Conservation (phyloP, 2,113 vertebrate species). For the Hemicordylus capensis region DNA sequence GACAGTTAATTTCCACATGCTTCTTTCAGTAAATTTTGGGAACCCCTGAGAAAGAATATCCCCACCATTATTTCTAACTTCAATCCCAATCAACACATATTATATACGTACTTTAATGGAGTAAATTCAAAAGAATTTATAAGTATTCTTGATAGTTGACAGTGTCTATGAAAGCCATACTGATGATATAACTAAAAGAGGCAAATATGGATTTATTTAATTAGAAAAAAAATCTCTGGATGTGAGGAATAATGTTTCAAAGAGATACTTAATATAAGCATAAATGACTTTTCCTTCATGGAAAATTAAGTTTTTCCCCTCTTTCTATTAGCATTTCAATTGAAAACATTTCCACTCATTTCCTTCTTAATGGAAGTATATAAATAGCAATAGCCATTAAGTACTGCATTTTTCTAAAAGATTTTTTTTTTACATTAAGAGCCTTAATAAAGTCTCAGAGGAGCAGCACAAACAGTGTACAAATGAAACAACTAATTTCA, state of each 20-base stretch:
- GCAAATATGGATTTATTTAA: conserved; percentile 48
- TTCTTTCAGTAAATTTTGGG: conserved; percentile 7
- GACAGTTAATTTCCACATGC: background rate
- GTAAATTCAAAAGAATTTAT: conserved; percentile 35
- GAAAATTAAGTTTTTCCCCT: conserved; percentile 30
- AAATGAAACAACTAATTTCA: conserved; percentile 21
- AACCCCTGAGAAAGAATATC: conserved; percentile 19
- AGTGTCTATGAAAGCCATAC: conserved; percentile 44
- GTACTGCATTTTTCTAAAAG: background rate
- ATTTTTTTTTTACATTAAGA: conserved; percentile 26
- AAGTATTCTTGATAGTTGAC: conserved; percentile 37
- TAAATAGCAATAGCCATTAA: conserved; percentile 61
- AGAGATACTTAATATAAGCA: conserved; percentile 43
- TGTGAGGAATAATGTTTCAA: conserved; percentile 46
- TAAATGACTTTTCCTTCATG: conserved; percentile 61
- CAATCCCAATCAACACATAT: conserved; percentile 31
- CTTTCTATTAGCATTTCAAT: conserved; percentile 62
- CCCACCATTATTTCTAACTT: conserved; percentile 11
- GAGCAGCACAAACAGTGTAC: background rate
- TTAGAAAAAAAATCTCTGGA: conserved; percentile 20
- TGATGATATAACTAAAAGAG: conserved; percentile 50
- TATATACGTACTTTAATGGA: conserved; percentile 3
- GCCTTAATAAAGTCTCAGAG: conserved; percentile 13
- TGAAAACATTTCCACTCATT: conserved; percentile 59
- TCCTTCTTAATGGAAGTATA: conserved; percentile 59